Evolutionary conservation across 2,888 invertebrate genomes (phyloP).

Genomic region (Drosophila subquinaria): DNA sequence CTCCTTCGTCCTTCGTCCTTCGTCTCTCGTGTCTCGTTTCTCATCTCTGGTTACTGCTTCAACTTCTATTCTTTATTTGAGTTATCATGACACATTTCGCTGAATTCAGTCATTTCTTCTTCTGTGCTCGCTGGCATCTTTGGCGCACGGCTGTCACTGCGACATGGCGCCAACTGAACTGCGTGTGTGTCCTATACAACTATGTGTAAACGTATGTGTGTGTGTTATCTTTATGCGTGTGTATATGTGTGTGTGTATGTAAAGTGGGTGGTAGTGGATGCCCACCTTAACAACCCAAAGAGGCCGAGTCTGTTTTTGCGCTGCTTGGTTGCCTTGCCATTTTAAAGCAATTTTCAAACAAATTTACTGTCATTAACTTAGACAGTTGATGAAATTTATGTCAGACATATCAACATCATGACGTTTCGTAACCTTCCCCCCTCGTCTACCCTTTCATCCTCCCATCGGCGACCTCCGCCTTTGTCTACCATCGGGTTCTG

Average conservation of each 20-base stretch:
- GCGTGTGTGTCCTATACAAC: slow-evolving; percentile 22
- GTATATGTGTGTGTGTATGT: slow-evolving; percentile 19
- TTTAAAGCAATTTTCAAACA: slow-evolving; percentile 82
- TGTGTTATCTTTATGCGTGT: slow-evolving; percentile 53
- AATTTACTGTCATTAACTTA: slow-evolving; percentile 82
- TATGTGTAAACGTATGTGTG: neutral
- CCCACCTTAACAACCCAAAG: slow-evolving; percentile 44
- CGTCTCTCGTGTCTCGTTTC: neutral
- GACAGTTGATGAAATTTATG: slow-evolving; percentile 81
- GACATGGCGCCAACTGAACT: slow-evolving; percentile 70
- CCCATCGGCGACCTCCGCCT: slow-evolving; percentile 24
- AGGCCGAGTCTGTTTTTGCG: slow-evolving; percentile 68
- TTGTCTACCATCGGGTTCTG: slow-evolving; percentile 53
- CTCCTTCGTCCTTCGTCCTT: slow-evolving; percentile 16
- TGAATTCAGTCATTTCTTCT: slow-evolving; percentile 82
- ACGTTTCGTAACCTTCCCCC: slow-evolving; percentile 26
- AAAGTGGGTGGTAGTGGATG: slow-evolving; percentile 25
- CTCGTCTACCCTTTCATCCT: neutral
- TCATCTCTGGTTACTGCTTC: slow-evolving; percentile 25
- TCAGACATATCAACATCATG: slow-evolving; percentile 80
- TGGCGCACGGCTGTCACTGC: slow-evolving; percentile 74
- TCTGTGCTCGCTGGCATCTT: slow-evolving; percentile 66
- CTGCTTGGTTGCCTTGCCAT: slow-evolving; percentile 80
- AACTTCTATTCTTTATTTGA: slow-evolving; percentile 78
- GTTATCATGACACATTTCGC: slow-evolving; percentile 81